These are phyloP conservation scores for Atethmia centrago DNA, from an alignment of 2,888 invertebrate species.

Conservation along the genomic window DNA sequence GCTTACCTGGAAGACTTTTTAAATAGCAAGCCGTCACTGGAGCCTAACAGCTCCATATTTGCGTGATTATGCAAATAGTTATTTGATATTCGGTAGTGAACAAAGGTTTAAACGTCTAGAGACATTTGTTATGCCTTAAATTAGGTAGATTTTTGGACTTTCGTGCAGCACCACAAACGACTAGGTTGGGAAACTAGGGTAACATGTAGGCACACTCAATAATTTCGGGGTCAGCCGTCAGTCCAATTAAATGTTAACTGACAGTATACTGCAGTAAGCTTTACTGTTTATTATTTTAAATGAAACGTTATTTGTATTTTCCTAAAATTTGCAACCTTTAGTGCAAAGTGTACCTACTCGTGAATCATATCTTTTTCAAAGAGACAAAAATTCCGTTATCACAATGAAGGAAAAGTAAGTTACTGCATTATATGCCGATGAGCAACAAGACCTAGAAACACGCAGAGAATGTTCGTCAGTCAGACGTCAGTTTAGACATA, in stretches of 20 bases:
- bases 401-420: background rate
- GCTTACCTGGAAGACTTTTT: conserved; percentile 44
- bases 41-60: conserved; percentile 9
- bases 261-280: conserved; percentile 7
- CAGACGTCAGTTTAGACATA: conserved; percentile 30
- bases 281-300: background rate
- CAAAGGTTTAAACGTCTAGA: conserved; percentile 20
- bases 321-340: background rate
- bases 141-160: conserved; percentile 8
- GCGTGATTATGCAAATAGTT: conserved; percentile 43
- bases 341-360: background rate
- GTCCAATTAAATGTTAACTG: conserved; percentile 24
- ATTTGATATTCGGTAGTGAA: conserved; percentile 32
- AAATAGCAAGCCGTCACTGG: conserved; percentile 35
- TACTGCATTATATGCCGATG: background rate
- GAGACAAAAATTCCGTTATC: background rate
- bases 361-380: background rate
- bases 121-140: conserved; percentile 12
- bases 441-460: conserved; percentile 24
- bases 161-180: background rate
- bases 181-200: background rate
- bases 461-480: conserved; percentile 18
- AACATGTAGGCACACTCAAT: background rate
- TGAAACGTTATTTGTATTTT: background rate
- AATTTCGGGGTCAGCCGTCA: conserved; percentile 15